Evolutionary conservation across 2,113 vertebrate genomes (phyloP).

Genomic region (Prietella phreatophila): DNA sequence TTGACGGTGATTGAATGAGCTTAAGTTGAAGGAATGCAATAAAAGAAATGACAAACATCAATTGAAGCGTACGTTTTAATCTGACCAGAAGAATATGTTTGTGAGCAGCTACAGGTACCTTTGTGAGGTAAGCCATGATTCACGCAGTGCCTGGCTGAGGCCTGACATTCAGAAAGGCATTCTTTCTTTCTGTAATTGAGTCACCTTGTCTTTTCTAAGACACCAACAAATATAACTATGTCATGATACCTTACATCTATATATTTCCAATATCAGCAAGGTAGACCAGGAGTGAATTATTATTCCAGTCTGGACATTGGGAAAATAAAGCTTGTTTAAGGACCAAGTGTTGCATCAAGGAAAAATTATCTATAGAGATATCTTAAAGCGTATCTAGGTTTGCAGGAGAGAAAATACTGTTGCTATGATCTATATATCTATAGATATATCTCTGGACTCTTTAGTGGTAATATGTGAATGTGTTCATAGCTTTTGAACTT

Average conservation of each 20-base stretch:
- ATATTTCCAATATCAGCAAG: slow-evolving; percentile 81
- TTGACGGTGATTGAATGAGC: no score
- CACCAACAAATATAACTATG: slow-evolving; percentile 84
- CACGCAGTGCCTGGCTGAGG: slow-evolving; percentile 73
- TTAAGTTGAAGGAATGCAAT: no score
- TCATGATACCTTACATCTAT: slow-evolving; percentile 83
- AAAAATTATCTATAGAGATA: background rate
- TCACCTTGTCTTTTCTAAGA: slow-evolving; percentile 87
- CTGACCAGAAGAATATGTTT: no score
- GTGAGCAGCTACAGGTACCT: no score
- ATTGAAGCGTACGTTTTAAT: no score
- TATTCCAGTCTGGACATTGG: slow-evolving; percentile 66
- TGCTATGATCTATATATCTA: background rate
- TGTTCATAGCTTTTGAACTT: slow-evolving; percentile 19
- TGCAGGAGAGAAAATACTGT: background rate
- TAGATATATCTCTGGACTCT: background rate
- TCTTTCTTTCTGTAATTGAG: slow-evolving; percentile 77
- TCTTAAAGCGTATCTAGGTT: background rate
- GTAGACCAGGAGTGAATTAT: slow-evolving; percentile 83
- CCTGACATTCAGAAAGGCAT: slow-evolving; percentile 76
- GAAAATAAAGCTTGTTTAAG: slow-evolving; percentile 27
- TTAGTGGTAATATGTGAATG: background rate
- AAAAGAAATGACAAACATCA: no score
- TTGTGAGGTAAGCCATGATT: slow-evolving; percentile 80
- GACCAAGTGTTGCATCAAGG: background rate